phyloP scores from a whole-genome alignment of 2,113 vertebrate species.

The Delphinus delphis region DNA sequence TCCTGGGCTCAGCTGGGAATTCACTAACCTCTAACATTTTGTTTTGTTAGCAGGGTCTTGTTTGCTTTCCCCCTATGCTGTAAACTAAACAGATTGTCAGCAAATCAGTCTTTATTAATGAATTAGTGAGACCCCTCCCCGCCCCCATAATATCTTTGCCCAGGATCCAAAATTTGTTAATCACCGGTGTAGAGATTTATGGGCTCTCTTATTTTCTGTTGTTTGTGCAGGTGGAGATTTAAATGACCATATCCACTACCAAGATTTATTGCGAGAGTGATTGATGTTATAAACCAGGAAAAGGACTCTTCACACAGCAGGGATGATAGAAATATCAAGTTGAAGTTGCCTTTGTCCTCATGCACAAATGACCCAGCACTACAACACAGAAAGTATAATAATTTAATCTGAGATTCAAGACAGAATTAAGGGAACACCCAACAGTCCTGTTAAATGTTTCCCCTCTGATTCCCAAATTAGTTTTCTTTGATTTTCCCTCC shows the following conservation, averaged over 20 bases:
- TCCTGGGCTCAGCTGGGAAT: conserved; percentile 78
- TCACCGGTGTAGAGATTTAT: conserved; percentile 84
- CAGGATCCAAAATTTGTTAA: conserved; percentile 82
- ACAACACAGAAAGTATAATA: conserved; percentile 51
- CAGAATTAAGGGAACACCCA: conserved; percentile 54
- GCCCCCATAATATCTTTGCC: conserved; percentile 63
- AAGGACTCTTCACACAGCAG: conserved; percentile 76
- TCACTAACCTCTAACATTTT: conserved; percentile 75
- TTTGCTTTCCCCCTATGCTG: conserved; percentile 82
- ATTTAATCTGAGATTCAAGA: conserved; percentile 65
- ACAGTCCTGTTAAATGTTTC: background rate
- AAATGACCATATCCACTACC: conserved; percentile 83
- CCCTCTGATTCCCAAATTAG: background rate
- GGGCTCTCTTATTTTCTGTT: conserved; percentile 84
- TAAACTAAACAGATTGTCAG: conserved; percentile 85
- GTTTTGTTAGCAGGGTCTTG: conserved; percentile 80
- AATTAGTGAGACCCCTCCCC: conserved; percentile 55
- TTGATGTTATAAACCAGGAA: conserved; percentile 84
- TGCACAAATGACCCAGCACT: conserved; percentile 59
- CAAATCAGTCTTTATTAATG: conserved; percentile 81
- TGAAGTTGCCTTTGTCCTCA: conserved; percentile 80
- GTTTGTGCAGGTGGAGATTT: conserved; percentile 90
- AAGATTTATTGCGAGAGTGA: conserved; percentile 86
- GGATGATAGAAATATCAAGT: conserved; percentile 82
- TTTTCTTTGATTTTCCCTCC: conserved; percentile 50